Conservation (phyloP, 2,888 invertebrate species). For the Salticus scenicus region DNA sequence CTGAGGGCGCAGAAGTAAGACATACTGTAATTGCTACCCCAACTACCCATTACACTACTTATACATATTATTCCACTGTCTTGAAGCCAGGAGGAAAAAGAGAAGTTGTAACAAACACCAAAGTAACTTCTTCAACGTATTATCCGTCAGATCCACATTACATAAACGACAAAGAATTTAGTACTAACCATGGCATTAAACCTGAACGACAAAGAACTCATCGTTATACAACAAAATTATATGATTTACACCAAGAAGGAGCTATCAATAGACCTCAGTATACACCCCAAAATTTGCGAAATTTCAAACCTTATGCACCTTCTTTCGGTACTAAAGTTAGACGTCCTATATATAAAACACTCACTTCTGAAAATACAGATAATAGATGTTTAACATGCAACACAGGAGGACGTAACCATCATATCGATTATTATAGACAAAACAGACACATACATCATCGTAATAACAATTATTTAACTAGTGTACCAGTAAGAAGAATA, state of each 20-base stretch:
- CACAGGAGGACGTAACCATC: background rate
- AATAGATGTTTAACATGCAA: constrained; percentile 19
- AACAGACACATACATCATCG: background rate
- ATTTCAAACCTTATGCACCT: constrained; percentile 35
- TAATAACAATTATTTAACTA: constrained; percentile 35
- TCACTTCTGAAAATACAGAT: background rate
- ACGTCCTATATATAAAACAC: constrained; percentile 8
- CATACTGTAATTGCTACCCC: constrained; percentile 45
- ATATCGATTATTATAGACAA: background rate
- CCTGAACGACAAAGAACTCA: background rate
- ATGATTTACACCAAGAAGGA: constrained; percentile 37
- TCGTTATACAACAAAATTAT: constrained; percentile 27
- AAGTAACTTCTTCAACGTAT: constrained; percentile 46
- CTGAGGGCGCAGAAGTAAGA: constrained; percentile 49
- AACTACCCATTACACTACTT: constrained; percentile 54
- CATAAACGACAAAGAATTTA: too few species aligned
- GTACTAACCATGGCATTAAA: background rate
- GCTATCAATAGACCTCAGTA: constrained; percentile 29
- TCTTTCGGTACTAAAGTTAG: constrained; percentile 35
- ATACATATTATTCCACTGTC: constrained; percentile 76
- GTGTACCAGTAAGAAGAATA: constrained; percentile 32
- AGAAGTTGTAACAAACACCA: constrained; percentile 64
- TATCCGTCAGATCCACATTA: constrained; percentile 14
- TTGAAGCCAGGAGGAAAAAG: constrained; percentile 90
- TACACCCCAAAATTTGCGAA: background rate